phyloP scores from a whole-genome alignment of 2,888 invertebrate species.

The Lacanobia oleracea region DNA sequence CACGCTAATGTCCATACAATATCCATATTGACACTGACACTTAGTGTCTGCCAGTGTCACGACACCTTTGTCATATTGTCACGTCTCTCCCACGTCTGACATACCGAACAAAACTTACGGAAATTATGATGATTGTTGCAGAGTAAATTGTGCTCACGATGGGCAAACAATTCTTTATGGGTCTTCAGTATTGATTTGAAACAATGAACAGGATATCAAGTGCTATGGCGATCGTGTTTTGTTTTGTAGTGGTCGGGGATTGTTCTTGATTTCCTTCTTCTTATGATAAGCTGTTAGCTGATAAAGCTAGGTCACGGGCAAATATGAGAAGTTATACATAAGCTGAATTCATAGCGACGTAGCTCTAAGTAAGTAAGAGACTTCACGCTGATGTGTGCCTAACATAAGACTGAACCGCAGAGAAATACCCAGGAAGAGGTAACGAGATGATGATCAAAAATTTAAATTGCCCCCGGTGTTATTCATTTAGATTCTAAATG shows the following conservation, averaged over 20 bases:
- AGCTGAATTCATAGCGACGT: too few species aligned
- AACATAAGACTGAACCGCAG: too few species aligned
- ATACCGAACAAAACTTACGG: constrained; percentile 40
- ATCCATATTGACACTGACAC: constrained; percentile 64
- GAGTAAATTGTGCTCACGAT: constrained; percentile 29
- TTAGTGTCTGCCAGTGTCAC: constrained; percentile 74
- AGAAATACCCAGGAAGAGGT: too few species aligned
- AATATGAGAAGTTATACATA: too few species aligned
- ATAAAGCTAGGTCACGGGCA: too few species aligned
- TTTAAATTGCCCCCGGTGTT: too few species aligned
- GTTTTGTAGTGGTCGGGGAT: neutral
- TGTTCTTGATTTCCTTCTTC: neutral
- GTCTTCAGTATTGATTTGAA: neutral
- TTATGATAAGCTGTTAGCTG: neutral
- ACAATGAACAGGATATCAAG: neutral
- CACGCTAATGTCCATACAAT: constrained; percentile 75
- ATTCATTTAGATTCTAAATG: too few species aligned
- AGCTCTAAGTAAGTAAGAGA: too few species aligned
- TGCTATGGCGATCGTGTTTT: constrained; percentile 6
- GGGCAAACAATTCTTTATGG: constrained; percentile 7
- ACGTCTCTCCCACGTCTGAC: constrained; percentile 36
- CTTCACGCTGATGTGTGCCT: too few species aligned
- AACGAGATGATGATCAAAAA: too few species aligned
- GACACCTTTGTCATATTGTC: constrained; percentile 70
- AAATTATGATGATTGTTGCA: constrained; percentile 37